A percentile compares a stretch with the other conserved stretches of the same genome.
phyloP scores from a whole-genome alignment of 2,888 invertebrate genomes.

The Phorcus lineatus region DNA sequence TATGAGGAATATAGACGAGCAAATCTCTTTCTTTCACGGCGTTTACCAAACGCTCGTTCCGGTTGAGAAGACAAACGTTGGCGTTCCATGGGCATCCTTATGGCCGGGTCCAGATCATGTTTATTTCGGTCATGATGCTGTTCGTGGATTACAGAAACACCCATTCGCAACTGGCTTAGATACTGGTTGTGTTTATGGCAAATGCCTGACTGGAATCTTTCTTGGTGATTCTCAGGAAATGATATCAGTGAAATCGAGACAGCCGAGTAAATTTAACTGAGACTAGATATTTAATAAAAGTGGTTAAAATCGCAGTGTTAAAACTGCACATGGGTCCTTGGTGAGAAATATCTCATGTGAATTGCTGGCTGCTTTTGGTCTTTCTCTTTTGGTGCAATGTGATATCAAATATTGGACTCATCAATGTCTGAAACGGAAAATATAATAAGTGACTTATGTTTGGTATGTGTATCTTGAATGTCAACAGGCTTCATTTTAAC shows the following conservation, averaged over 20 bases:
- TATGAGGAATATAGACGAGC: constrained; percentile 70
- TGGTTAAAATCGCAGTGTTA: too few species aligned
- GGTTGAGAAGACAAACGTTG: constrained; percentile 48
- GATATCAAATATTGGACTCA: too few species aligned
- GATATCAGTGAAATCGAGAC: background rate
- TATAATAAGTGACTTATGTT: too few species aligned
- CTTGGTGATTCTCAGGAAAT: constrained; percentile 7
- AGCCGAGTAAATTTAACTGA: background rate
- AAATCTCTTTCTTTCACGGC: constrained; percentile 14
- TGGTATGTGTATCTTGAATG: too few species aligned
- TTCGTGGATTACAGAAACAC: constrained; percentile 64
- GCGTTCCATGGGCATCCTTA: constrained; percentile 69
- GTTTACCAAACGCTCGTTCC: constrained; percentile 31
- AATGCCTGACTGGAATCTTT: constrained; percentile 63
- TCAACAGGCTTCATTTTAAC: too few species aligned
- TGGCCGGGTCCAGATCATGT: constrained; percentile 75
- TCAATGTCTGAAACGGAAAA: too few species aligned
- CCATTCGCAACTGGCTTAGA: constrained; percentile 74
- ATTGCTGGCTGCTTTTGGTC: too few species aligned
- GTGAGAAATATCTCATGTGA: too few species aligned
- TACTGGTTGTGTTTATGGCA: constrained; percentile 75
- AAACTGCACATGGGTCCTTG: too few species aligned
- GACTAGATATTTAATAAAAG: too few species aligned
- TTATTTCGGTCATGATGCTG: constrained; percentile 75
- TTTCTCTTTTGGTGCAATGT: too few species aligned